Evolutionary conservation across 2,113 vertebrate genomes (phyloP).

Genomic region (Cettia cetti): DNA sequence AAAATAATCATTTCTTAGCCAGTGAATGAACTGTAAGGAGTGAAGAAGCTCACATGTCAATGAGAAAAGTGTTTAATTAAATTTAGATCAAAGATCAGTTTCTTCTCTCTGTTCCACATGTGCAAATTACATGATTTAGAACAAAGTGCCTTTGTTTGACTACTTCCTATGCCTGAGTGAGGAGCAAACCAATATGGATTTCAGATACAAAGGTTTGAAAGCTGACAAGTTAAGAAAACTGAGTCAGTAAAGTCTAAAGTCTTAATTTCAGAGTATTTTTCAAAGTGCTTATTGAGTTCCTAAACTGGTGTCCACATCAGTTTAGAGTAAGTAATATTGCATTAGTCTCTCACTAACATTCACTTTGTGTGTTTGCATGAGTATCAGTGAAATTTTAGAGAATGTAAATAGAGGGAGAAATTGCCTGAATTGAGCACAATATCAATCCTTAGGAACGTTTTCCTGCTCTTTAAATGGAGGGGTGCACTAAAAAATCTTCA

Average conservation of each 20-base stretch:
- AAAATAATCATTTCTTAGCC: background rate
- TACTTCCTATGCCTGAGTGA: background rate
- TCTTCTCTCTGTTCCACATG: background rate
- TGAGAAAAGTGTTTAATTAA: conserved; percentile 22
- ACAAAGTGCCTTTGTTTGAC: background rate
- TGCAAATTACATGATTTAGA: background rate
- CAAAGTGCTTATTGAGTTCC: background rate
- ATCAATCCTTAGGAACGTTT: background rate
- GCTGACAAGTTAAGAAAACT: background rate
- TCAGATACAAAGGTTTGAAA: background rate
- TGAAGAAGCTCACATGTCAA: background rate
- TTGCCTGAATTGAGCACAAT: background rate
- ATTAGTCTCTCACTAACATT: background rate
- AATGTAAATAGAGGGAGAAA: background rate
- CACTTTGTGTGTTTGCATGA: background rate
- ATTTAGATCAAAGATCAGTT: conserved; percentile 32
- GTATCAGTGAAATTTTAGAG: background rate
- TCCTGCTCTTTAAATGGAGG: background rate
- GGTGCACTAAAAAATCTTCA: background rate
- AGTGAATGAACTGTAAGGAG: background rate
- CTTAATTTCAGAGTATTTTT: background rate
- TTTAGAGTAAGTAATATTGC: background rate
- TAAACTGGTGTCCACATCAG: background rate
- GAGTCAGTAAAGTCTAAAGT: background rate
- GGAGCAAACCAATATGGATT: background rate